These are phyloP conservation scores for Otocyon megalotis DNA, from an alignment of 2,113 vertebrate genomes.

Conservation along the genomic window DNA sequence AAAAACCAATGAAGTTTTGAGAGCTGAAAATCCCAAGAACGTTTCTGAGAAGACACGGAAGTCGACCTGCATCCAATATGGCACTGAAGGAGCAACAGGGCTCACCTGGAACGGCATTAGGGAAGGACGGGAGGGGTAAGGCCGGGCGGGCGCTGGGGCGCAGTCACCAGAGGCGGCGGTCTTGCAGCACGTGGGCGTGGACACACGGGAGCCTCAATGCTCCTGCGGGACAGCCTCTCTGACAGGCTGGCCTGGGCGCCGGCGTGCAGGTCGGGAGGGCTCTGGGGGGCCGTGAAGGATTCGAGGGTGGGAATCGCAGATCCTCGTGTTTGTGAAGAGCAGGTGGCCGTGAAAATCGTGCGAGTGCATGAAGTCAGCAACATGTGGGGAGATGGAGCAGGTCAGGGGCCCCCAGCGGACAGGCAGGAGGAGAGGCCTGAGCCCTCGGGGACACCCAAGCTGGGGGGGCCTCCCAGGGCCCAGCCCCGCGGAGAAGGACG, in stretches of 20 bases:
- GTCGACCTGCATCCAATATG: background rate
- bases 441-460: background rate
- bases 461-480: background rate
- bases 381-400: background rate
- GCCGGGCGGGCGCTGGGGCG: no score
- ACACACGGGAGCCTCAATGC: no score
- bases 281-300: background rate
- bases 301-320: background rate
- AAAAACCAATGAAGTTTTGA: background rate
- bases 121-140: background rate
- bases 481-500: background rate
- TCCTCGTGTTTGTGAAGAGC: background rate
- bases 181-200: background rate
- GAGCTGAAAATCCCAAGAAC: background rate
- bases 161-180: background rate
- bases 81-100: background rate
- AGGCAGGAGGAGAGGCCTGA: rapidly evolving
- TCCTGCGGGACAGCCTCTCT: background rate
- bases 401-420: background rate
- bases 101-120: no score
- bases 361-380: no score
- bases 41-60: background rate
- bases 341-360: background rate
- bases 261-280: background rate
- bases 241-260: background rate